Base-by-base conservation (phyloP, 2,888 invertebrate species). In the Cheilosia vulpina region DNA sequence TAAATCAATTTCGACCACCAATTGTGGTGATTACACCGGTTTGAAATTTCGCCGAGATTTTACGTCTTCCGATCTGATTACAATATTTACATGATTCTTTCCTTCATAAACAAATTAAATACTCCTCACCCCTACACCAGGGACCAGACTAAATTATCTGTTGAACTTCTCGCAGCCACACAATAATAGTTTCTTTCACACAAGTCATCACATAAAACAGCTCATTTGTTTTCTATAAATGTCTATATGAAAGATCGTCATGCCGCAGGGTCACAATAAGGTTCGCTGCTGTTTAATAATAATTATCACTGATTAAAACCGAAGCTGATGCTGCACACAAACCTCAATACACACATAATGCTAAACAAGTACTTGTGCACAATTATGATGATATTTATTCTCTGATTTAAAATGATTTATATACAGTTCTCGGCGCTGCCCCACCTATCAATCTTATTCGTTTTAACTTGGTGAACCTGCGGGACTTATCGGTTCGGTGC, bases 201-300 rank as follows among this genome's bases (percentile, higher is more conserved):
- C 55, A 72, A 72, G 68, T 78, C 72, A 38, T 62, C 69, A 66
- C 77, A 83, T 72, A 50, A 71, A 76, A 85, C 50, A 85, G 80
- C 69, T 80, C 71, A 84, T 80, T 75, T 76, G 53, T 72, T 80
- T 62, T 55, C 71, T 85, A 68, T 71, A 66, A 76, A 76, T 50
- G 41, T 66, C 34, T 34, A 55, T 19, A 19, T 57, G 31, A 38
- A 38, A 65, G 66, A 62, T 81, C 62, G 38, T 34, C 62, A 80
- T 87, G 85, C 81, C 88, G 87, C 78, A 87, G 89, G 89, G 89
- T 90, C 89, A 88, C 84, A 87, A 88, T 38, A 55, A 88, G 89
- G 90, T 90, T 91, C 90, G 88, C 88, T 88, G 88, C 88, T 89
- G 89, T 90, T 90, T 90, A 90, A 90, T 90, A 90, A 91, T 90